Evolutionary conservation across 2,113 vertebrate species (phyloP).

Genomic region (Colistium nudipinnis): DNA sequence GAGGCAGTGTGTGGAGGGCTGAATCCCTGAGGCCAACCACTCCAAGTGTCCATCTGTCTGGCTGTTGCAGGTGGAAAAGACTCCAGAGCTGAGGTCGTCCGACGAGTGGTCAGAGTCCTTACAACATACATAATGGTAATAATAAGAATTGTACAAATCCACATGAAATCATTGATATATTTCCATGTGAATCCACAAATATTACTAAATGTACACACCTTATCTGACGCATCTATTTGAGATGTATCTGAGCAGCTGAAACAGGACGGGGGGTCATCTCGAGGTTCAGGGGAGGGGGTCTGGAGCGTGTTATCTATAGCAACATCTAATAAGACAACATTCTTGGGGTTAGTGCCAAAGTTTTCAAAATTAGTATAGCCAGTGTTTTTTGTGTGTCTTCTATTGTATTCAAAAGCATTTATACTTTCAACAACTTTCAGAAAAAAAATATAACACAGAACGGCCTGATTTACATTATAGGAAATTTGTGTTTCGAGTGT

Average conservation of each 20-base stretch:
- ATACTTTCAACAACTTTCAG: too few species aligned
- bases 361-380: too few species aligned
- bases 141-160: neutral
- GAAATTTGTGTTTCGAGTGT: too few species aligned
- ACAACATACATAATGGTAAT: neutral
- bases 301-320: constrained; percentile 81
- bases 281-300: constrained; percentile 87
- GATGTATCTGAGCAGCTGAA: constrained; percentile 87
- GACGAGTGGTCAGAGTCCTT: constrained; percentile 88
- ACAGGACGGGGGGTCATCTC: constrained; percentile 89
- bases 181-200: neutral
- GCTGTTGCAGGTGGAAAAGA: constrained; percentile 92
- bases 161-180: rapidly evolving
- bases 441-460: too few species aligned
- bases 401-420: too few species aligned
- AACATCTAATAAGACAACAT: constrained; percentile 75
- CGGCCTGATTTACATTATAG: too few species aligned
- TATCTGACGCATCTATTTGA: constrained; percentile 82
- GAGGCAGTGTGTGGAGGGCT: constrained; percentile 83
- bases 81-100: constrained; percentile 93
- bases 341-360: neutral
- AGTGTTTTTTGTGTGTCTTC: too few species aligned
- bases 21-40: constrained; percentile 81
- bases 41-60: constrained; percentile 83
- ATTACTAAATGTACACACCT: constrained; percentile 65